Percentiles rank a stretch among this genome's conserved stretches.
Evolutionary conservation across 2,888 invertebrate species (phyloP).

Genomic region (Globia sparganii): DNA sequence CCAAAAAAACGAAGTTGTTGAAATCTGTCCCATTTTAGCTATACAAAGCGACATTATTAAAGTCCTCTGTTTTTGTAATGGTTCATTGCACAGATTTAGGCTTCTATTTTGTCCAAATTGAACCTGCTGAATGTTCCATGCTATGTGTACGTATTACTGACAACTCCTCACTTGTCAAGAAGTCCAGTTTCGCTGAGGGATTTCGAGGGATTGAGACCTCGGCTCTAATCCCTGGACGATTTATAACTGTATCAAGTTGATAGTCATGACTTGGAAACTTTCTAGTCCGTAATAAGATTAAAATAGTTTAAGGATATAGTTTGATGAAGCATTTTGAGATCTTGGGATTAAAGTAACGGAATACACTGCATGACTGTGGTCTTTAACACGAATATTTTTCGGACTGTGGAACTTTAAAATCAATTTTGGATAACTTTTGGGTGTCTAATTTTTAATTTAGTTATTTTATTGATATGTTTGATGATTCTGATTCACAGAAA

Average conservation of each 20-base stretch:
- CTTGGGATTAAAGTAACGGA: slow-evolving; percentile 24
- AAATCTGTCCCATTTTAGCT: neutral
- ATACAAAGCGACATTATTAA: neutral
- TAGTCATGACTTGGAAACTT: slow-evolving; percentile 44
- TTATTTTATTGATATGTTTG: neutral
- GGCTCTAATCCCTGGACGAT: slow-evolving; percentile 61
- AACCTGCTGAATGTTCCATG: neutral
- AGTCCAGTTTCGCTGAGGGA: slow-evolving; percentile 58
- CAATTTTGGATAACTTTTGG: neutral
- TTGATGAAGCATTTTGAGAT: slow-evolving; percentile 11
- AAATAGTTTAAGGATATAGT: slow-evolving; percentile 46
- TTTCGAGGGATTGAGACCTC: slow-evolving; percentile 59
- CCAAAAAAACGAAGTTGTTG: no score
- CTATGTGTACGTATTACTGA: neutral
- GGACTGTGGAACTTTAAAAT: neutral
- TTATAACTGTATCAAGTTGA: slow-evolving; percentile 57
- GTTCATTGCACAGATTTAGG: neutral
- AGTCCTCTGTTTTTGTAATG: neutral
- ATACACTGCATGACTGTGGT: slow-evolving; percentile 7
- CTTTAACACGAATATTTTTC: neutral
- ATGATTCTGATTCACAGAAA: neutral
- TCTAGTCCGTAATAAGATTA: slow-evolving; percentile 48
- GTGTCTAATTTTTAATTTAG: neutral
- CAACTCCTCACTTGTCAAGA: slow-evolving; percentile 41
- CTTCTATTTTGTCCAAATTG: neutral